Percentiles rank a stretch among this genome's conserved stretches.
Conservation (phyloP, 2,113 vertebrate genomes). For the Gulo gulo region DNA sequence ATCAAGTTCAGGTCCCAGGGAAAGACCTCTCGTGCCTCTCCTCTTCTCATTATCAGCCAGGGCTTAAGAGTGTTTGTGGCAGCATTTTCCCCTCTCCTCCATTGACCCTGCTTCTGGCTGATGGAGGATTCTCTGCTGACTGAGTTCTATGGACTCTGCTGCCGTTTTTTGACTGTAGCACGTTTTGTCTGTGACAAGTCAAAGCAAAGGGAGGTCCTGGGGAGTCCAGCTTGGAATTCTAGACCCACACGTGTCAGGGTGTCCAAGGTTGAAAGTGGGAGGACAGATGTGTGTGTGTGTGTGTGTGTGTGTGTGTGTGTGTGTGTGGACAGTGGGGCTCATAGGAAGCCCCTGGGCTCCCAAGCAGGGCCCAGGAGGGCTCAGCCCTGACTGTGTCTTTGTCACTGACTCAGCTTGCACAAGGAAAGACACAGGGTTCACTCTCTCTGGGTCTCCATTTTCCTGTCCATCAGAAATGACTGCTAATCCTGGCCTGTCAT, state of each 20-base stretch:
- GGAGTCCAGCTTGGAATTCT: background rate
- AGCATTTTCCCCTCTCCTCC: background rate
- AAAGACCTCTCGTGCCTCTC: background rate
- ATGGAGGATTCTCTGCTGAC: background rate
- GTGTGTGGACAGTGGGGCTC: background rate
- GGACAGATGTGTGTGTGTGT: background rate
- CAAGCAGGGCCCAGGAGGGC: background rate
- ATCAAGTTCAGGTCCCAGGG: background rate
- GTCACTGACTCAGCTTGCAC: background rate
- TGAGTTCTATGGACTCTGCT: background rate
- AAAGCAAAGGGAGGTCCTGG: background rate
- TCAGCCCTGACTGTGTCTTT: background rate
- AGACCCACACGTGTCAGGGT: background rate
- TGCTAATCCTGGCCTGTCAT: background rate
- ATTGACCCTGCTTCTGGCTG: background rate
- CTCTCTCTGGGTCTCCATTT: background rate
- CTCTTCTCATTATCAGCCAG: background rate
- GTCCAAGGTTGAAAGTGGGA: background rate
- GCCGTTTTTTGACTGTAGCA: background rate
- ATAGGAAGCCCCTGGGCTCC: background rate
- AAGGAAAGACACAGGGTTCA: rapidly evolving
- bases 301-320: too few relatives aligned
- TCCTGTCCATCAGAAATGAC: background rate
- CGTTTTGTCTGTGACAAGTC: background rate
- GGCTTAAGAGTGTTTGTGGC: background rate